Evolutionary conservation across 2,888 invertebrate species (phyloP).

Genomic region (Platynereis dumerilii): DNA sequence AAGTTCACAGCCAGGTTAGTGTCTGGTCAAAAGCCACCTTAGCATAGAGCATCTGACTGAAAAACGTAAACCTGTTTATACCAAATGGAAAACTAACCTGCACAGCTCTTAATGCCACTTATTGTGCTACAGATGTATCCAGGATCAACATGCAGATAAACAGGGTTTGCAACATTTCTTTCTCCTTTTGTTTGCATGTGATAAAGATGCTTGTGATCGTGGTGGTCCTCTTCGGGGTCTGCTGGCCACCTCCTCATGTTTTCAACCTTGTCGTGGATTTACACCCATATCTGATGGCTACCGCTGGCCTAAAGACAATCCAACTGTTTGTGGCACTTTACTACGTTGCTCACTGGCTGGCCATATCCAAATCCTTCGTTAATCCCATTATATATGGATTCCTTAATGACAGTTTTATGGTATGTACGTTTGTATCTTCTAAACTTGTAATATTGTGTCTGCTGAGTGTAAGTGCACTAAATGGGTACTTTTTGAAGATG

Average conservation of each 20-base stretch:
- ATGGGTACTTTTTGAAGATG: too few relatives aligned
- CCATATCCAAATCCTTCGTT: conserved; percentile 61
- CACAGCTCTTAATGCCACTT: too few relatives aligned
- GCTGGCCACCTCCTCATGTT: conserved; percentile 59
- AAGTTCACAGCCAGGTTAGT: too few relatives aligned
- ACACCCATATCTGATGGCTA: conserved; percentile 19
- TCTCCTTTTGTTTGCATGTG: conserved; percentile 44
- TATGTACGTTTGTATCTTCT: conserved; percentile 40
- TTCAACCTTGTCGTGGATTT: conserved; percentile 55
- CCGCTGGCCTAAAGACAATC: background rate
- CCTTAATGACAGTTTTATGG: conserved; percentile 61
- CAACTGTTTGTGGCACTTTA: conserved; percentile 38
- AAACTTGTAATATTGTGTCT: too few relatives aligned
- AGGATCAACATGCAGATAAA: too few relatives aligned
- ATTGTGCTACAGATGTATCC: too few relatives aligned
- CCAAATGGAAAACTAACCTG: too few relatives aligned
- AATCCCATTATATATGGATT: conserved; percentile 62
- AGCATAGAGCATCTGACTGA: too few relatives aligned
- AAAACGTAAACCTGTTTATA: too few relatives aligned
- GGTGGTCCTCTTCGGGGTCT: conserved; percentile 57
- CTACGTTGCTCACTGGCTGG: conserved; percentile 56
- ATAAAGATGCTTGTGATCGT: conserved; percentile 61
- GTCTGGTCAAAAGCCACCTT: too few relatives aligned
- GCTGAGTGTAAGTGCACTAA: too few relatives aligned
- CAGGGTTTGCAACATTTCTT: too few relatives aligned